Base-by-base conservation (phyloP, 92 coral and sea anemone genomes). In the Porites cylindrica region DNA sequence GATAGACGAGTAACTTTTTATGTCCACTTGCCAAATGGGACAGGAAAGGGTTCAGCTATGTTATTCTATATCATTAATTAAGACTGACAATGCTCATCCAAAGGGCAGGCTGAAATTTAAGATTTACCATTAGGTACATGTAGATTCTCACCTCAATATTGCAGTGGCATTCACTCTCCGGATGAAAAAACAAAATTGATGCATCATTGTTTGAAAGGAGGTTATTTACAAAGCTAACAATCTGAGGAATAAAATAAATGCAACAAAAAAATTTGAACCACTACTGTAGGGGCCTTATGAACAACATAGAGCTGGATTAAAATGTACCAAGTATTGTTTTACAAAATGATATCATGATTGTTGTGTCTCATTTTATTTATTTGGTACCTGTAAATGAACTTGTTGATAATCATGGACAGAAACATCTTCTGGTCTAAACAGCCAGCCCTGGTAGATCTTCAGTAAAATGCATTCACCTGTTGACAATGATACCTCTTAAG, bases 101-200 rank as follows among this genome's bases (percentile, higher is more conserved):
- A 38, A 38, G 47, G 47, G 47, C 47, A 38, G 47, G 47, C 47
- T 38, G 47, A 38, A 38, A 38, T 38, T 38, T 38, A 38, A 3
- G 47, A 3, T 38, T 38, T 38, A 38, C 29, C 66, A 14, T 52
- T 7, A 29, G 50, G 50, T n/a, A 9, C 8, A 10, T 32, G 50
- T n/a, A 9, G 16, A 10, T 32, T 68, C 21, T 63, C 82, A 96
- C 98, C 98, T 96, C 98, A 52, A 96, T 62, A 76, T 89, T 92
- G 80, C 98, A 96, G 10, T 88, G 96, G 62, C 99, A 97, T 12
- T 97, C 98, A 54, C 98, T 83, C 24, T 96, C 97, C 68, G 85
- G 73, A 3, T 94, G 95, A 76, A 88, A 86, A 38, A 88, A 77
- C 8, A 92, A 50, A 54, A 23, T 21, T 5, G 56, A 56, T 2